Percentiles rank a stretch among this genome's conserved stretches.
phyloP scores from a whole-genome alignment of 2,888 invertebrate genomes.

The Tipula unca region DNA sequence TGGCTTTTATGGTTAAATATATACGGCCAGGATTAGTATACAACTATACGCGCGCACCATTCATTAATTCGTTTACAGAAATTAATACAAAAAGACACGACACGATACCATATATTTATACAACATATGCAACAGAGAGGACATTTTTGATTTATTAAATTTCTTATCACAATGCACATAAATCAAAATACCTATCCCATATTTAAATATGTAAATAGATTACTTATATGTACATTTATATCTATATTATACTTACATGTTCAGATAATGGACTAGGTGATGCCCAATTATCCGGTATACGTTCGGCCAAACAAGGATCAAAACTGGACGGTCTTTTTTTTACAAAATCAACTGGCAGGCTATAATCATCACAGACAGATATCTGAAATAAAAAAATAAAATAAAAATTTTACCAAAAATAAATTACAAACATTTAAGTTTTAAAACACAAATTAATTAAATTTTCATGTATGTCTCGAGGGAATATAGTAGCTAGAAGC shows the following conservation, averaged over 20 bases:
- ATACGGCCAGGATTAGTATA: neutral
- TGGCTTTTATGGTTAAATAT: neutral
- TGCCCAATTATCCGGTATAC: constrained; percentile 40
- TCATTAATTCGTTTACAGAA: neutral
- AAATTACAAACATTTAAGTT: constrained; percentile 17
- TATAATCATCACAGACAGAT: constrained; percentile 79
- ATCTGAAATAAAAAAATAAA: constrained; percentile 51
- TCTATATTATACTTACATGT: constrained; percentile 36
- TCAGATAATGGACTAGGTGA: constrained; percentile 41
- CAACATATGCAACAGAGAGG: neutral
- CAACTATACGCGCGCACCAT: neutral
- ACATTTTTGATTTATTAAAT: neutral
- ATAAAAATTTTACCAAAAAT: too few relatives aligned
- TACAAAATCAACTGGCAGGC: constrained; percentile 76
- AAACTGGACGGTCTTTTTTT: constrained; percentile 59
- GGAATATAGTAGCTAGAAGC: neutral
- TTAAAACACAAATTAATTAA: constrained; percentile 18
- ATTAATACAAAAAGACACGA: neutral
- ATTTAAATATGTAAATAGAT: neutral
- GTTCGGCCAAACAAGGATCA: constrained; percentile 55
- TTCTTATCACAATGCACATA: neutral
- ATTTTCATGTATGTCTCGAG: constrained; percentile 16
- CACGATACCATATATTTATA: neutral
- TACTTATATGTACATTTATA: neutral
- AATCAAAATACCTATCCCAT: neutral